Percentiles rank a stretch among this genome's conserved stretches.
phyloP scores from a whole-genome alignment of 2,888 invertebrate species.

The Pseudococcus jackbeardsleyi region DNA sequence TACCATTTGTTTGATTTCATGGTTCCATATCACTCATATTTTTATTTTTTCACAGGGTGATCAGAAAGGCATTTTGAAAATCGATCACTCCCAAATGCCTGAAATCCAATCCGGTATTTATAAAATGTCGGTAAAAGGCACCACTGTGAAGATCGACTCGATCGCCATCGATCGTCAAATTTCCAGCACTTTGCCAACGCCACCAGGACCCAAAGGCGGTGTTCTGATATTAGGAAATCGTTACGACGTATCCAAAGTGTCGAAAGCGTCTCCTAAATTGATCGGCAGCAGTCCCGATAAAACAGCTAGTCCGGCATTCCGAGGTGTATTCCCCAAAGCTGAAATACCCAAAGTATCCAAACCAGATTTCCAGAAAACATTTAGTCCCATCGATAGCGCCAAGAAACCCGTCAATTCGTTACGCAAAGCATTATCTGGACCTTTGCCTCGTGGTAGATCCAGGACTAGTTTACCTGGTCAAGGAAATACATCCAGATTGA shows the following conservation, averaged over 20 bases:
- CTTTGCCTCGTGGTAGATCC: conserved; percentile 32
- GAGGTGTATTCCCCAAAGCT: conserved; percentile 46
- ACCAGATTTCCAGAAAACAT: conserved; percentile 60
- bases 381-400: conserved; percentile 30
- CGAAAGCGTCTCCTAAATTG: conserved; percentile 44
- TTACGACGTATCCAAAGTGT: conserved; percentile 57
- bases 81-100: conserved; percentile 81
- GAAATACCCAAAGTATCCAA: conserved; percentile 17
- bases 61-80: conserved; percentile 80
- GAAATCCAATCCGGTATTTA: conserved; percentile 72
- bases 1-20: neutral
- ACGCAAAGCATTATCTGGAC: conserved; percentile 49
- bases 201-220: conserved; percentile 67
- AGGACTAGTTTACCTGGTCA: conserved; percentile 35
- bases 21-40: neutral
- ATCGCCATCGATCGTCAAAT: conserved; percentile 67
- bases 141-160: conserved; percentile 69
- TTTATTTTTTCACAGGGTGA: conserved; percentile 15
- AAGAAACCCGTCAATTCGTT: conserved; percentile 56
- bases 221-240: conserved; percentile 63
- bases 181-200: conserved; percentile 65
- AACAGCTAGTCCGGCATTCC: conserved; percentile 45
- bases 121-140: conserved; percentile 83
- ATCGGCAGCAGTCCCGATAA: conserved; percentile 45
- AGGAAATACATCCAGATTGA: conserved; percentile 39